Base-by-base conservation (phyloP, 2,797 vertebrate species). In the Sebastes itinus region DNA sequence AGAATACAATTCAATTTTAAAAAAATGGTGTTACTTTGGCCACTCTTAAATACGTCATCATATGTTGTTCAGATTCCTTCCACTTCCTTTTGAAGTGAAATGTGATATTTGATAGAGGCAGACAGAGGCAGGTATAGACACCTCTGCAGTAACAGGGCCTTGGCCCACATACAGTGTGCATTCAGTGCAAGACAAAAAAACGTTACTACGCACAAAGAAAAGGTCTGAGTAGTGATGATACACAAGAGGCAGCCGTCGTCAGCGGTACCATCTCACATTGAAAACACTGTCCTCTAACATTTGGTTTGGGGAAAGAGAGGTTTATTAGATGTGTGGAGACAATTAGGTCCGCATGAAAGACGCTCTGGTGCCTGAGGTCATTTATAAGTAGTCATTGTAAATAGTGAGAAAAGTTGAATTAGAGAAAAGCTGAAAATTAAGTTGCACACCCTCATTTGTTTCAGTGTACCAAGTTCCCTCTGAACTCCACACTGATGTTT, bases 171-270 rank as follows among this genome's bases (percentile, higher is more conserved):
- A 65, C 38, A 42, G 38, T 42, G 38, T 10, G 13, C 30, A 49
- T 59, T 82, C 67, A 76, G 68, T 78, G 76, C 72, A 79, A 68
- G 35, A 76, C 49, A 75, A 35, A 35, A 35, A 49, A 27, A 20
- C 3, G 1, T 73, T 16, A 20, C 6, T 52, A 32, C 6, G 12
- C 18, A 16, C 49, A 55, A 67, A 52, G 23, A 49, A 25, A 52
- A 49, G 42, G 16, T 12, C 38, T 6, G 27, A 32, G n/a, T 54
- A 16, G 66, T 55, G 55, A 22, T n/a, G 4, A 71, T 4, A 30
- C n/a, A 70, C 28, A n/a, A 33, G 71, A 65, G 65, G 56, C 18
- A 35, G 49, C 5, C 32, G 52, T 27, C 9, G 1, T 54, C 62
- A 35, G 35, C 58, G 33, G 52, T 22, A 16, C 32, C 11, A n/a